Percentiles rank a stretch among this genome's conserved stretches.
Evolutionary conservation across 2,797 vertebrate genomes (phyloP).

Genomic region (Bovichtus variegatus): DNA sequence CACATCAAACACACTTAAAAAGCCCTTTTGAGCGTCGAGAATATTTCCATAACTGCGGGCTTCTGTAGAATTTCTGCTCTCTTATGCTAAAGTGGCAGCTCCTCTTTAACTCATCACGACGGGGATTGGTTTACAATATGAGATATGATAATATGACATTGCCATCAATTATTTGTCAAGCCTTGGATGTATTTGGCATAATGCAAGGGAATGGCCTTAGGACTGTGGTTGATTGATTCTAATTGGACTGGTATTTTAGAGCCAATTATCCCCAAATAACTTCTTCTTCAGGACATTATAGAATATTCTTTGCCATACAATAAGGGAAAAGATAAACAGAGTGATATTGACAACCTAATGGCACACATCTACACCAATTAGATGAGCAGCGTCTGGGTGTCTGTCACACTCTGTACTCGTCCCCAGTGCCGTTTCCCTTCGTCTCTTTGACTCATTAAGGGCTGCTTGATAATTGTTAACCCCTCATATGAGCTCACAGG

Average conservation of each 20-base stretch:
- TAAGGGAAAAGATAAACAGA: slow-evolving; percentile 14
- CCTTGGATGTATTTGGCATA: neutral
- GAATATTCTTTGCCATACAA: slow-evolving; percentile 5
- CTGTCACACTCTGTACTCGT: slow-evolving; percentile 44
- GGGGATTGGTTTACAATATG: slow-evolving; percentile 2
- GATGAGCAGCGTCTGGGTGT: slow-evolving; percentile 19
- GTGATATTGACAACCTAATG: slow-evolving; percentile 31
- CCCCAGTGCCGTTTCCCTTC: slow-evolving; percentile 22
- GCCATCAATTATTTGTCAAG: slow-evolving; percentile 13
- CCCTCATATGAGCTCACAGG: slow-evolving; percentile 21
- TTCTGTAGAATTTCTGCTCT: neutral
- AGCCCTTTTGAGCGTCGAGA: neutral
- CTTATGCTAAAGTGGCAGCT: neutral
- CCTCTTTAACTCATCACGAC: slow-evolving; percentile 10
- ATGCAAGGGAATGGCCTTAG: slow-evolving; percentile 17
- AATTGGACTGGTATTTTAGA: slow-evolving; percentile 55
- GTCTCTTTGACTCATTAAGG: slow-evolving; percentile 52
- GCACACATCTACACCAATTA: slow-evolving; percentile 57
- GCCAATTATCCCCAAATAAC: slow-evolving; percentile 22
- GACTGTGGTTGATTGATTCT: slow-evolving; percentile 52
- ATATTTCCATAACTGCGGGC: neutral
- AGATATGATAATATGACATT: too few species aligned
- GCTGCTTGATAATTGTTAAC: slow-evolving; percentile 35
- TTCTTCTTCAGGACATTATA: neutral
- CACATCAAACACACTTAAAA: slow-evolving; percentile 2